phyloP scores from a whole-genome alignment of 2,797 vertebrate genomes.

The Danio kyathit region DNA sequence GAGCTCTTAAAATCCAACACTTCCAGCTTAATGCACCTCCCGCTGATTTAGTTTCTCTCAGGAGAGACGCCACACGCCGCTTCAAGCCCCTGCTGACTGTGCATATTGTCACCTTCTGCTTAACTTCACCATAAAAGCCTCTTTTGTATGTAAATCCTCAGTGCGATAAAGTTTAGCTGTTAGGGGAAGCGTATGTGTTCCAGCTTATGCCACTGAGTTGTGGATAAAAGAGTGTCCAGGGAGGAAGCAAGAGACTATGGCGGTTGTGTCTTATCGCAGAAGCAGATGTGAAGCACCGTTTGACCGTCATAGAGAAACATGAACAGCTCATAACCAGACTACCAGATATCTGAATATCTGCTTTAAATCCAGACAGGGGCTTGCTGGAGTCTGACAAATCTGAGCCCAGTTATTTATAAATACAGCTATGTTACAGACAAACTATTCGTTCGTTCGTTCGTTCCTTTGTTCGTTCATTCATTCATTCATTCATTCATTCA shows the following conservation, averaged over 20 bases:
- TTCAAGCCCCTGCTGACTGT: constrained; percentile 31
- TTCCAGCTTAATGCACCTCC: constrained; percentile 6
- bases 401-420: neutral
- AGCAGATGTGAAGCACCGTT: constrained; percentile 9
- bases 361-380: constrained; percentile 39
- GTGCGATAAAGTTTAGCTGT: constrained; percentile 26
- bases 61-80: constrained; percentile 28
- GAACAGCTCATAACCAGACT: constrained; percentile 9
- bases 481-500: too few species aligned
- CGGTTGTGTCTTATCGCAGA: constrained; percentile 29
- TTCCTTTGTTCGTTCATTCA: too few species aligned
- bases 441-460: too few species aligned
- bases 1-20: constrained; percentile 19
- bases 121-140: constrained; percentile 27
- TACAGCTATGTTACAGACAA: too few species aligned
- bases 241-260: constrained; percentile 36
- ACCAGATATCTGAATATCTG: constrained; percentile 41
- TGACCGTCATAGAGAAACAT: constrained; percentile 14
- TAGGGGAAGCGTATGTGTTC: constrained; percentile 9
- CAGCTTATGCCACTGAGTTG: constrained; percentile 36
- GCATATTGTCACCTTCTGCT: constrained; percentile 30
- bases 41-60: constrained; percentile 38
- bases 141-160: constrained; percentile 41
- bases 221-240: constrained; percentile 12
- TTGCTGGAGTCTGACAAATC: constrained; percentile 68